Base-by-base conservation (phyloP, 2,797 vertebrate species). In the Lithobates pipiens region DNA sequence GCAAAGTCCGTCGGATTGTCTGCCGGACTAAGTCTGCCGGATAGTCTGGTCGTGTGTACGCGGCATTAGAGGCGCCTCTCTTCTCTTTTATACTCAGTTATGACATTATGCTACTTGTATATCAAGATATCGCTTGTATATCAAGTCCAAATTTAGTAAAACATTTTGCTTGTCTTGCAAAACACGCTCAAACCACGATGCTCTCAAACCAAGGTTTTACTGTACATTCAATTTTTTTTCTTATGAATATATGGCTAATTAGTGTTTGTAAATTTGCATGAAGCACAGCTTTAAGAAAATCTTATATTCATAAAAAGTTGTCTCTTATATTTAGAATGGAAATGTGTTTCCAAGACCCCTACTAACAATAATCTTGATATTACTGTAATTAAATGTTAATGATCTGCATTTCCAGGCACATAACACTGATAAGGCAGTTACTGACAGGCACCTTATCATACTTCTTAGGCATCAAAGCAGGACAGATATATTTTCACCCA, bases 371-470 rank as follows among this genome's bases (percentile, higher is more conserved):
- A 79, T 68, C 70, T 75, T 42, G 29, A 69, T 87, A 84, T 76
- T 57, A 75, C 36, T 79, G 70, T 83, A 87, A 87, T 87, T 87
- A 87, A 87, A 87, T 84, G 86, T 83, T 87, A 87, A 83, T 87
- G 69, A 79, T 87, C 76, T 87, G 81, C 69, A 79, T 74, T 83
- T 83, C 69, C 76, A 83, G 80, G 76, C 86, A 76, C 67, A 76
- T 70, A 29, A 70, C 78, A 42, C 71, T 8, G 44, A 80, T 79
- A 72, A 34, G 25, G 57, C 69, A 39, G 46, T 67, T 85, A 54
- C 75, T 78, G 81, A 46, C 71, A 80, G 81, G 83, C 74, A 46
- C 32, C 70, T 76, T 83, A 83, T 79, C 61, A 44, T 74, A 78
- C 50, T 44, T 75, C 75, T 32, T 18, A 75, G 50, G 71, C 81